Conservation (phyloP, 2,888 invertebrate species). For the Oscheius onirici region DNA sequence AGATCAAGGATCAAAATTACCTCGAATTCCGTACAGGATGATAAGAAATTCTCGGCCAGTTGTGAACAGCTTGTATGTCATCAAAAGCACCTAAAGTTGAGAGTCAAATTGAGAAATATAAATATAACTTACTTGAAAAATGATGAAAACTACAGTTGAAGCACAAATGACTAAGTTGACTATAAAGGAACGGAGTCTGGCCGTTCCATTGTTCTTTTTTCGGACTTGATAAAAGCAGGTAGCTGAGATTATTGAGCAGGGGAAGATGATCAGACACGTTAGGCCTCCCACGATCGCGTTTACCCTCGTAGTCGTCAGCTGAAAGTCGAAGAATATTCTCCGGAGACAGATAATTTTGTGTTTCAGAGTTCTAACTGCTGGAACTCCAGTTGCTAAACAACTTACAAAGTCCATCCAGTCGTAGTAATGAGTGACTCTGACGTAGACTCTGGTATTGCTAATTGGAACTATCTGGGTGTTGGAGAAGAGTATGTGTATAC, state of each 20-base stretch:
- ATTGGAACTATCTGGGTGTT: not conserved
- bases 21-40: not conserved
- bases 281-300: not conserved
- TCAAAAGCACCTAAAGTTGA: not conserved
- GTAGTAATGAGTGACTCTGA: not conserved
- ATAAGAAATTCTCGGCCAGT: not conserved
- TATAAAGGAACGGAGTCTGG: not conserved
- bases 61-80: not conserved
- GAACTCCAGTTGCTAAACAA: not conserved
- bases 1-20: not conserved
- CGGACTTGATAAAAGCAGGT: not conserved
- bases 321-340: not conserved
- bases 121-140: not conserved
- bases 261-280: not conserved
- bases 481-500: not conserved
- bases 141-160: slow-evolving; percentile 9
- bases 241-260: not conserved
- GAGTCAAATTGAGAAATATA: not conserved
- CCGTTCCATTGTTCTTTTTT: not conserved
- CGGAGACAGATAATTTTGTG: too few species aligned
- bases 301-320: not conserved
- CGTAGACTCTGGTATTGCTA: not conserved
- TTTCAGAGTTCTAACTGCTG: too few species aligned
- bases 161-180: not conserved
- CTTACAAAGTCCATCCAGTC: slow-evolving; percentile 8